These are phyloP conservation scores for Perca schrenkii DNA, from an alignment of 2,113 vertebrate genomes.

Conservation along the genomic window DNA sequence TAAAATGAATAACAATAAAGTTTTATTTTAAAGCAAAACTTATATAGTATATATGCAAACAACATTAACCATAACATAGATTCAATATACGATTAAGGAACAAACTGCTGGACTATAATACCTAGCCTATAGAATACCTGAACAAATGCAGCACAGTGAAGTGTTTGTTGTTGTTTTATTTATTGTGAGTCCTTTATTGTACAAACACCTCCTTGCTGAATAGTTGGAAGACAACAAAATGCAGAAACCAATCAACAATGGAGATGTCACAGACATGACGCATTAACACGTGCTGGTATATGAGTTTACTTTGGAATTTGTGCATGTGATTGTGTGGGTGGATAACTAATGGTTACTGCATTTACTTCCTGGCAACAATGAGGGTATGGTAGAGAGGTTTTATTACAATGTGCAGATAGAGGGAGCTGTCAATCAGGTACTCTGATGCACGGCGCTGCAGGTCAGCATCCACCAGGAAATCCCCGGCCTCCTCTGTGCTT, in stretches of 20 bases:
- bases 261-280: slow-evolving; percentile 47
- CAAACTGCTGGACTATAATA: slow-evolving; percentile 18
- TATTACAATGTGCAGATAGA: slow-evolving; percentile 94
- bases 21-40: slow-evolving; percentile 44
- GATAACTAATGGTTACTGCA: slow-evolving; percentile 54
- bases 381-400: slow-evolving; percentile 96
- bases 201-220: slow-evolving; percentile 37
- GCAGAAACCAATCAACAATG: slow-evolving; percentile 39
- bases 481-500: slow-evolving; percentile 93
- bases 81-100: slow-evolving; percentile 37
- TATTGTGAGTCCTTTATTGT: slow-evolving; percentile 33
- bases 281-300: slow-evolving; percentile 60
- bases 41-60: slow-evolving; percentile 27
- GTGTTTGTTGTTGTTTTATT: not conserved
- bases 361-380: slow-evolving; percentile 90
- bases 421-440: slow-evolving; percentile 96
- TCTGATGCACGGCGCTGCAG: slow-evolving; percentile 94
- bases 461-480: slow-evolving; percentile 93
- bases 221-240: slow-evolving; percentile 63
- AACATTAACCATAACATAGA: slow-evolving; percentile 24
- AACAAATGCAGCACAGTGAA: slow-evolving; percentile 57
- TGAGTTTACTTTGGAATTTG: slow-evolving; percentile 64
- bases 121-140: slow-evolving; percentile 31
- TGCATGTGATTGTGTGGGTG: slow-evolving; percentile 54
- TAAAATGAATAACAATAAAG: slow-evolving; percentile 6